These are phyloP conservation scores for Chrysina gloriosa DNA, from an alignment of 2,888 invertebrate species.

Conservation along the genomic window DNA sequence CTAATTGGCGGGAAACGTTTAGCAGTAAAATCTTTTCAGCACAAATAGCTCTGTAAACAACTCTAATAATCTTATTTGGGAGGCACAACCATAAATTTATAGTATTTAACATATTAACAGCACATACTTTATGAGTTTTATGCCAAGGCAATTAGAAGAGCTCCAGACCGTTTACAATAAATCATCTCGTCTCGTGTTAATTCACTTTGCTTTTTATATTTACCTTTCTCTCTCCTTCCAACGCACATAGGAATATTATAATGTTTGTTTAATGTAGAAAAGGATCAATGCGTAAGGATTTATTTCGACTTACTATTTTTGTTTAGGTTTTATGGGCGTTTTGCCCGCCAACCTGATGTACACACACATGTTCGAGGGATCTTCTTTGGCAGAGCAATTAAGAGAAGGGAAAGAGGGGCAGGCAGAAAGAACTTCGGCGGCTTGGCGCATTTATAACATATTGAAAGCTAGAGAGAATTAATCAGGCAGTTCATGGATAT, in stretches of 20 bases:
- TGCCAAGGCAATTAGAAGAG: constrained; percentile 32
- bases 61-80: neutral
- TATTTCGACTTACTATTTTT: neutral
- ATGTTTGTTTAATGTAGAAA: constrained; percentile 21
- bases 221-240: neutral
- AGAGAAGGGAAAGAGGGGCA: neutral
- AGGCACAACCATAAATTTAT: constrained; percentile 14
- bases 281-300: neutral
- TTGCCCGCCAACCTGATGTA: neutral
- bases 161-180: constrained; percentile 22
- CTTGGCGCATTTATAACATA: constrained; percentile 38
- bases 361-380: constrained; percentile 1
- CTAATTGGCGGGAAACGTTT: no score
- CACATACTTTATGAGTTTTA: constrained; percentile 33
- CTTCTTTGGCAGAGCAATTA: constrained; percentile 13
- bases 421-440: constrained; percentile 22
- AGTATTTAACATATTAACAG: constrained; percentile 34
- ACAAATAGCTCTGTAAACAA: neutral
- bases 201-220: neutral
- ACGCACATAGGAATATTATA: neutral
- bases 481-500: constrained; percentile 45
- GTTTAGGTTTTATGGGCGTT: constrained; percentile 11
- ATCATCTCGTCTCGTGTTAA: constrained; percentile 25
- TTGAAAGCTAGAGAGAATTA: constrained; percentile 43
- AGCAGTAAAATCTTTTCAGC: neutral